These are phyloP conservation scores for Spilosoma lubricipeda DNA, from an alignment of 2,888 invertebrate species.

Conservation along the genomic window DNA sequence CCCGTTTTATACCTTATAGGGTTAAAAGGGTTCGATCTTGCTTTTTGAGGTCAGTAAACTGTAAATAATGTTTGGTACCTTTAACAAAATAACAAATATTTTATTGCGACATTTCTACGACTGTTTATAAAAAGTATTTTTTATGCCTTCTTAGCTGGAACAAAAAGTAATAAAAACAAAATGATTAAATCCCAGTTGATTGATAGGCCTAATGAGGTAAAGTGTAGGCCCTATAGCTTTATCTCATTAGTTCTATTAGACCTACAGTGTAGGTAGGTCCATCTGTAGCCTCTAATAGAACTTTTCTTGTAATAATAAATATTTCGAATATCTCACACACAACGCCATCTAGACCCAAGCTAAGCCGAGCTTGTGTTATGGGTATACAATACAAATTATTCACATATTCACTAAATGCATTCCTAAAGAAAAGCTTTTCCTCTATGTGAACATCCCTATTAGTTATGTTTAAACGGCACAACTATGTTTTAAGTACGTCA, in stretches of 20 bases:
- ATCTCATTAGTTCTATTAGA: too few species aligned
- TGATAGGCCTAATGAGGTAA: slow-evolving; percentile 15
- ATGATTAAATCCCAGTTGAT: slow-evolving; percentile 16
- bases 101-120: slow-evolving; percentile 1
- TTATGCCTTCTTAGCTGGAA: slow-evolving; percentile 2
- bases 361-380: too few species aligned
- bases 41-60: slow-evolving; percentile 8
- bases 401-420: too few species aligned
- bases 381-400: too few species aligned
- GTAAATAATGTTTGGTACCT: slow-evolving; percentile 2
- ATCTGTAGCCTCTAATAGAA: not conserved
- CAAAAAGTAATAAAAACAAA: slow-evolving; percentile 2
- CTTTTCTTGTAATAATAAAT: too few species aligned
- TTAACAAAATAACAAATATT: slow-evolving; percentile 12
- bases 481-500: not conserved
- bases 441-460: not conserved
- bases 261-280: too few species aligned
- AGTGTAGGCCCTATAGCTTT: too few species aligned
- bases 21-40: slow-evolving; percentile 17
- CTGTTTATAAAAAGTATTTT: not conserved
- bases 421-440: not conserved
- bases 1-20: slow-evolving; percentile 27
- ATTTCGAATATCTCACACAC: too few species aligned
- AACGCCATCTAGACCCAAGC: too few species aligned
- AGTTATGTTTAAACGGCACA: too few species aligned